Percentiles rank a stretch among this genome's conserved stretches.
phyloP scores from a whole-genome alignment of 2,113 vertebrate genomes.

The Penelope pileata region DNA sequence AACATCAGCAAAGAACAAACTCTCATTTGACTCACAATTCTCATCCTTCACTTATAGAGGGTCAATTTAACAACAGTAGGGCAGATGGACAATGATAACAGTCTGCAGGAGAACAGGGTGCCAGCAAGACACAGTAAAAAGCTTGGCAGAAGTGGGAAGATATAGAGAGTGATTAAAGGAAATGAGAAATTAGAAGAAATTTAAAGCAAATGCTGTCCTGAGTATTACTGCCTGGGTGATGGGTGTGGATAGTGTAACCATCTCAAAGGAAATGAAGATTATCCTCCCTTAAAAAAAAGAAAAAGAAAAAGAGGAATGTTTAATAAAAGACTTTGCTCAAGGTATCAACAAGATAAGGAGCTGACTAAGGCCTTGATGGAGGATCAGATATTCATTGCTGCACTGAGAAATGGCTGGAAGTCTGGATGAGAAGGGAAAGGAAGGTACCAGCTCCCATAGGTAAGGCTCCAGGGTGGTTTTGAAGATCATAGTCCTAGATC shows the following conservation, averaged over 20 bases:
- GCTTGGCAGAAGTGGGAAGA: neutral
- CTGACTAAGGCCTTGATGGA: neutral
- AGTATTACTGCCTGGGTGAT: neutral
- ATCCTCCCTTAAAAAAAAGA: neutral
- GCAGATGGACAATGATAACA: neutral
- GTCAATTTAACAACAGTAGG: neutral
- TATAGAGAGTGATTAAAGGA: neutral
- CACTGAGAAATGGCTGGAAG: neutral
- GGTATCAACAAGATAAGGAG: neutral
- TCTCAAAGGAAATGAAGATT: neutral
- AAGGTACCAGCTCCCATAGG: neutral
- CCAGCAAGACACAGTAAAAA: neutral
- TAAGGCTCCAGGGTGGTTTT: neutral
- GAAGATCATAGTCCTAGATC: neutral
- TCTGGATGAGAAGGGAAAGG: neutral
- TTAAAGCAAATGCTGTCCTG: neutral
- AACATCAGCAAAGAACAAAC: neutral
- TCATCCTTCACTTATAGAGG: neutral
- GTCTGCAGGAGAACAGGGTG: neutral
- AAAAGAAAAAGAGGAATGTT: neutral
- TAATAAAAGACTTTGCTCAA: neutral
- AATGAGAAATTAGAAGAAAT: neutral
- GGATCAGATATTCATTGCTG: neutral
- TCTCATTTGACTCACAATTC: neutral
- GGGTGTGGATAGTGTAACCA: neutral